These are phyloP conservation scores for Bembecia ichneumoniformis DNA, from an alignment of 2,888 invertebrate species.

Conservation along the genomic window DNA sequence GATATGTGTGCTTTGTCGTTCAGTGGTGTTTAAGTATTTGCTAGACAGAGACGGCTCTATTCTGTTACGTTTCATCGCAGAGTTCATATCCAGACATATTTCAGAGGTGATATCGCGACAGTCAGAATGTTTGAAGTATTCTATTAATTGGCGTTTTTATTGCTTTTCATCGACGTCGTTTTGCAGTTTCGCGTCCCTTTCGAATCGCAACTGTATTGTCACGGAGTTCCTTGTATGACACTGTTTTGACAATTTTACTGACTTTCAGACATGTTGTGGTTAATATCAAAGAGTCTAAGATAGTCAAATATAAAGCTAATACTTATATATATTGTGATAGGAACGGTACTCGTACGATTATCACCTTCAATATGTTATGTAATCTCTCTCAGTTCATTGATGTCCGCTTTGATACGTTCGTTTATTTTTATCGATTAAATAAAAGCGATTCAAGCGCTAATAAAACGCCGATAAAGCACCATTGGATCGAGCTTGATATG, in stretches of 20 bases:
- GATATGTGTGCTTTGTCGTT: constrained; percentile 25
- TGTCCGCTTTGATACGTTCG: constrained; percentile 15
- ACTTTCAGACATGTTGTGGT: constrained; percentile 11
- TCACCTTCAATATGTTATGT: background rate
- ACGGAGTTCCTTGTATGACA: constrained; percentile 29
- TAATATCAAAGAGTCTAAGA: background rate
- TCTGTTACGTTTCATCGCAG: constrained; percentile 13
- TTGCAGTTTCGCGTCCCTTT: constrained; percentile 16
- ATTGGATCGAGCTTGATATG: constrained; percentile 51
- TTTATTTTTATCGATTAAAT: constrained; percentile 57
- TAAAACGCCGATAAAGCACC: constrained; percentile 47
- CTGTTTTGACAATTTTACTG: constrained; percentile 29
- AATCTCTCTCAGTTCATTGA: background rate
- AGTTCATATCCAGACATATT: constrained; percentile 32
- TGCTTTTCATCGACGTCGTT: constrained; percentile 40
- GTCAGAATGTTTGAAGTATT: constrained; percentile 50
- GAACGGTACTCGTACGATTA: background rate
- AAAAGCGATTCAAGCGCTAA: constrained; percentile 50
- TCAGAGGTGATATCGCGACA: constrained; percentile 43
- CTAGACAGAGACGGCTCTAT: constrained; percentile 31
- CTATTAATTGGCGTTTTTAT: constrained; percentile 60
- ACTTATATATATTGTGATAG: background rate
- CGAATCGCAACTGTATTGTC: constrained; percentile 39
- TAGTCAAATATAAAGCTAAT: background rate
- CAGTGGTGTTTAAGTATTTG: constrained; percentile 13